These are phyloP conservation scores for Felis catus DNA, from an alignment of 2,113 vertebrate species.

Conservation along the genomic window F.catus_Fca126_mat1.0 CM031424.1:86244501-86245000, in stretches of 20 bases:
- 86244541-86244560: neutral
- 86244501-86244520: too few relatives aligned
- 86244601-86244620: neutral
- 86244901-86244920: neutral
- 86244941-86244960: neutral
- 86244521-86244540: neutral
- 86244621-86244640: rapidly evolving
- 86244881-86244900: rapidly evolving
- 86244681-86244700: neutral
- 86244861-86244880: neutral
- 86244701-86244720: neutral
- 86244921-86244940: rapidly evolving
- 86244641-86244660: rapidly evolving
- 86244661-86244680: neutral
- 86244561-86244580: too few relatives aligned
- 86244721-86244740: neutral
- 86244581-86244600: neutral
- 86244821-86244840: neutral
- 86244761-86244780: too few relatives aligned
- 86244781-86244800: neutral
- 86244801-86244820: neutral
- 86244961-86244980: neutral
- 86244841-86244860: neutral
- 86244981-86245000: neutral
- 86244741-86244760: neutral